phyloP scores from a whole-genome alignment of 2,888 invertebrate species.

The Ellobium chinense region DNA sequence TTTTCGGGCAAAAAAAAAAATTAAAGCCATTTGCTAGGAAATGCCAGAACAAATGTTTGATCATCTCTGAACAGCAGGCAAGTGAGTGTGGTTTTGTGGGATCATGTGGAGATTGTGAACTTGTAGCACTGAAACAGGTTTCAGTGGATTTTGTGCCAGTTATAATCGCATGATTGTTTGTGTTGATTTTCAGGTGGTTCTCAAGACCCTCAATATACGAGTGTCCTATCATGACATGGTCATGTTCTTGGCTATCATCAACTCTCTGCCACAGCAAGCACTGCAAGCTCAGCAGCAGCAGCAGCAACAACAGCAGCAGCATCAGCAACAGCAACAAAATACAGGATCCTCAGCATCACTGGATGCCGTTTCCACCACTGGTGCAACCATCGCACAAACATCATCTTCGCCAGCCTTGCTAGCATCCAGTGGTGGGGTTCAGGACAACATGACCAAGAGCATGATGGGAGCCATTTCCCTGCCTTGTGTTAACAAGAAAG shows the following conservation, averaged over 20 bases:
- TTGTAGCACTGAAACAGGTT: no score
- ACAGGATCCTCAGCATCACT: constrained; percentile 7
- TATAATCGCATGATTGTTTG: no score
- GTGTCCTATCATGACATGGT: constrained; percentile 95
- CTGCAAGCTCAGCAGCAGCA: constrained; percentile 58
- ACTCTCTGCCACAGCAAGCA: constrained; percentile 90
- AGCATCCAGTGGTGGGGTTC: background rate
- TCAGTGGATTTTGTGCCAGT: no score
- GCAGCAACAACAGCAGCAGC: background rate
- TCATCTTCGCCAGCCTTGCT: background rate
- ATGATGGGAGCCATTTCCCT: constrained; percentile 24
- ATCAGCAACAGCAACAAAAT: background rate
- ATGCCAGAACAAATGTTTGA: no score
- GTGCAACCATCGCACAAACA: background rate
- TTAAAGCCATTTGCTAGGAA: no score
- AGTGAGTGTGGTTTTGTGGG: no score
- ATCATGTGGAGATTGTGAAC: no score
- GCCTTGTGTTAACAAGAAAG: constrained; percentile 8
- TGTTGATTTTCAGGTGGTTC: constrained; percentile 8
- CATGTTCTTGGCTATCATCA: constrained; percentile 93
- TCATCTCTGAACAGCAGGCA: no score
- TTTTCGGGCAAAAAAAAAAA: no score
- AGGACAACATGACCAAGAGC: constrained; percentile 30
- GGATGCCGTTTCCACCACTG: background rate
- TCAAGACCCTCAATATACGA: constrained; percentile 86